phyloP scores from a whole-genome alignment of 2,888 invertebrate species.

The Pseudolycoriella hygida region DNA sequence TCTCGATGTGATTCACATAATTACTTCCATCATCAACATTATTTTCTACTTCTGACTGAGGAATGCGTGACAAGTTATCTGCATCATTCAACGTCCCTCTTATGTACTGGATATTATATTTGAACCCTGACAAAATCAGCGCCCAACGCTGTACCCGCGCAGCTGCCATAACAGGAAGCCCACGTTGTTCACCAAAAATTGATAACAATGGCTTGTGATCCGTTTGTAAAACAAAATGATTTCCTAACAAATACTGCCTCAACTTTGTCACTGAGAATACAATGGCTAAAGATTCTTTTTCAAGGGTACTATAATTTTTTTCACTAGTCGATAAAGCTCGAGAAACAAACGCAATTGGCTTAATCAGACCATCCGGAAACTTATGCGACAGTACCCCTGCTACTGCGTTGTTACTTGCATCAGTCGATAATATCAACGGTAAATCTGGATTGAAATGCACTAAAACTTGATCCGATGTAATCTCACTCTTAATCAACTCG shows the following conservation, averaged over 20 bases:
- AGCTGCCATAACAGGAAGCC: conserved; percentile 19
- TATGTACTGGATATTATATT: not conserved
- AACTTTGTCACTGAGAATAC: conserved; percentile 22
- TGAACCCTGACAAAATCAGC: not conserved
- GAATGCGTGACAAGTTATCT: not conserved
- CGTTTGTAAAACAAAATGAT: conserved; percentile 21
- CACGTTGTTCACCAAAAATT: conserved; percentile 17
- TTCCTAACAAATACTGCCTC: conserved; percentile 22
- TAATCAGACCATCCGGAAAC: conserved; percentile 18
- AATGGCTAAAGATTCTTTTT: conserved; percentile 19
- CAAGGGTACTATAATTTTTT: conserved; percentile 16
- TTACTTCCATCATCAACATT: not conserved
- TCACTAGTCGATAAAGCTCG: conserved; percentile 16
- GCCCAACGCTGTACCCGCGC: not conserved
- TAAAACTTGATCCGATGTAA: conserved; percentile 13
- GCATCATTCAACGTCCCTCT: not conserved
- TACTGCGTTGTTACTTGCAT: no score
- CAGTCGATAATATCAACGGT: conserved; percentile 15
- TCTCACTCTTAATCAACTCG: conserved; percentile 13
- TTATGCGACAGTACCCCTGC: no score
- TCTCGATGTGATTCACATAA: no score
- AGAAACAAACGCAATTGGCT: conserved; percentile 22
- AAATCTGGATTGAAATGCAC: conserved; percentile 16
- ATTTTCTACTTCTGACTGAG: not conserved
- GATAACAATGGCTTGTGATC: conserved; percentile 20